Conservation (phyloP, 2,888 invertebrate genomes). For the Julus scandinavius region DNA sequence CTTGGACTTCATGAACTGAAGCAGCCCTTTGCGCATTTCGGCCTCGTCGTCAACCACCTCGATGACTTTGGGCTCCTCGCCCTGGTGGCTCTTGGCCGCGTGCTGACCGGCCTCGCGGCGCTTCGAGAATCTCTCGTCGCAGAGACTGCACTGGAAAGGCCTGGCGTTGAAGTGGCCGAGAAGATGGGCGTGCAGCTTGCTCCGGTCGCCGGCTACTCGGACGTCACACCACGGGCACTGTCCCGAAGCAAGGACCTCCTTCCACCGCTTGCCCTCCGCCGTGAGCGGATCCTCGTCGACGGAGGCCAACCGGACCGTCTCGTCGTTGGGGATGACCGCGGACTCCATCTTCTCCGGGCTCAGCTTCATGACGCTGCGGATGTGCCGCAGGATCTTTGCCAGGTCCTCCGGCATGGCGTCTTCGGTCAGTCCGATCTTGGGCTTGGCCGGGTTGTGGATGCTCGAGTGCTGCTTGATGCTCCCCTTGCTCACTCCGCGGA, state of each 20-base stretch:
- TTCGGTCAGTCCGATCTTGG: conserved; percentile 52
- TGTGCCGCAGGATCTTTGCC: conserved; percentile 51
- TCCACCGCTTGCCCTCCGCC: conserved; percentile 55
- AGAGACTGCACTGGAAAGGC: conserved; percentile 54
- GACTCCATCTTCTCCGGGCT: conserved; percentile 3
- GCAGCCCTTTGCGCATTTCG: conserved; percentile 50
- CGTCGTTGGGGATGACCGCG: neutral
- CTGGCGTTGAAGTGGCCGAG: conserved; percentile 54
- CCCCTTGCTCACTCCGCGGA: conserved; percentile 51
- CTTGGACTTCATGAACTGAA: conserved; percentile 48
- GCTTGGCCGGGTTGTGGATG: conserved; percentile 50
- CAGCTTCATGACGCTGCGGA: conserved; percentile 41
- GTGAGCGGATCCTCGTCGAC: conserved; percentile 47
- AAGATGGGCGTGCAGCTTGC: conserved; percentile 55
- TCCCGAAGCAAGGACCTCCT: conserved; percentile 52
- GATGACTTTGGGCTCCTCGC: conserved; percentile 7
- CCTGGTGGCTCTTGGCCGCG: conserved; percentile 28
- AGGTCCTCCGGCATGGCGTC: conserved; percentile 56
- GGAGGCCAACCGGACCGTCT: neutral
- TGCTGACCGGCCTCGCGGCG: conserved; percentile 52
- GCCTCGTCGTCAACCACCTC: conserved; percentile 13
- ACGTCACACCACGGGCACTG: conserved; percentile 56
- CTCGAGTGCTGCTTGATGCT: conserved; percentile 56
- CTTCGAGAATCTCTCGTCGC: conserved; percentile 43
- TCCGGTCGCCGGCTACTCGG: conserved; percentile 35